Conservation (phyloP, 2,888 invertebrate genomes). For the Galeruca laticollis region DNA sequence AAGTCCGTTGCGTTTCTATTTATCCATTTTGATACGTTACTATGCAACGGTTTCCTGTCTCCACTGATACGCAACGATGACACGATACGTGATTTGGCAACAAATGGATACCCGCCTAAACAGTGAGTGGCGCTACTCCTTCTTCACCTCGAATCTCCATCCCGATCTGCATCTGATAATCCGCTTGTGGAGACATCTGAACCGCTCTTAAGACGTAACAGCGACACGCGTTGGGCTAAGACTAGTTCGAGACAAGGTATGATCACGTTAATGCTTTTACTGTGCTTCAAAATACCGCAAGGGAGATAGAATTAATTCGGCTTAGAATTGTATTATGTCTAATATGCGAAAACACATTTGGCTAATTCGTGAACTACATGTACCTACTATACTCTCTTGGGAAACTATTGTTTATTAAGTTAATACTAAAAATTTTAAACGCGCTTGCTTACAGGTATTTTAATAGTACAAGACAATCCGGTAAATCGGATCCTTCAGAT, state of each 20-base stretch:
- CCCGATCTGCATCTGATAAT: slow-evolving; percentile 65
- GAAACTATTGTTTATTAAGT: not conserved
- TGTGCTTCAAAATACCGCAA: slow-evolving; percentile 64
- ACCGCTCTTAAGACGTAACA: slow-evolving; percentile 63
- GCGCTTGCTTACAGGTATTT: not conserved
- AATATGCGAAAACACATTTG: slow-evolving; percentile 67
- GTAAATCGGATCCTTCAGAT: too few relatives aligned
- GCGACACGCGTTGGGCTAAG: slow-evolving; percentile 64
- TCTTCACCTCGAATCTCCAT: slow-evolving; percentile 36
- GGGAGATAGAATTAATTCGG: slow-evolving; percentile 64
- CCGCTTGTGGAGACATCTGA: slow-evolving; percentile 65
- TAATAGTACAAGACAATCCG: too few relatives aligned
- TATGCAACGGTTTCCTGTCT: too few relatives aligned
- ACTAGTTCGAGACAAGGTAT: slow-evolving; percentile 65
- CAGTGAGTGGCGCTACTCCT: slow-evolving; percentile 12
- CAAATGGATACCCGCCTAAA: too few relatives aligned
- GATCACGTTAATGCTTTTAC: slow-evolving; percentile 67
- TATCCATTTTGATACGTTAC: too few relatives aligned
- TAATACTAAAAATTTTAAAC: not conserved
- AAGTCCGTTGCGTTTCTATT: too few relatives aligned
- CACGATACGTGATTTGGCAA: too few relatives aligned
- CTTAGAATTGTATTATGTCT: slow-evolving; percentile 65
- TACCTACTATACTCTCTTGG: slow-evolving; percentile 26
- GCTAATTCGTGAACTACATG: slow-evolving; percentile 58
- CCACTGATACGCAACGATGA: too few relatives aligned